Evolutionary conservation across 2,888 invertebrate genomes (phyloP).

Genomic region (Apamea monoglypha): DNA sequence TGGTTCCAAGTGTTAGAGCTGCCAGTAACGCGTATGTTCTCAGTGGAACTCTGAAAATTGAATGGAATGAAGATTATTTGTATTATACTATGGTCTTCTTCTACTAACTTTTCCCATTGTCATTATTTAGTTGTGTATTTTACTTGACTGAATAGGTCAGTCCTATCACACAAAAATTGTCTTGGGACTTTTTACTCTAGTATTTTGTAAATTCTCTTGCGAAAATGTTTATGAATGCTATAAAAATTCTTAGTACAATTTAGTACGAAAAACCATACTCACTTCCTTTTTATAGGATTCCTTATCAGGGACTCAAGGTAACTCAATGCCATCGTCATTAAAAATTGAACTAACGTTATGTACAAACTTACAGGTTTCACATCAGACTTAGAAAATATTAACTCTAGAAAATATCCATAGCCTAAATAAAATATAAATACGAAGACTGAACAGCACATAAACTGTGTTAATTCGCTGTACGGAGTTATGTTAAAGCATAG

Average conservation of each 20-base stretch:
- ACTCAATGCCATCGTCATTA: conserved; percentile 95
- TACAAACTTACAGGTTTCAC: conserved; percentile 98
- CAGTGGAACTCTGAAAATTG: conserved; percentile 94
- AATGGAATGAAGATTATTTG: neutral
- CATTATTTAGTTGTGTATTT: too few relatives aligned
- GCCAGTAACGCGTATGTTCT: conserved; percentile 95
- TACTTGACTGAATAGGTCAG: too few relatives aligned
- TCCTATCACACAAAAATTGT: too few relatives aligned
- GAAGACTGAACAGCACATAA: conserved; percentile 93
- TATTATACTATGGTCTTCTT: neutral
- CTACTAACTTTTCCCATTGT: neutral
- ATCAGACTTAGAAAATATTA: conserved; percentile 97
- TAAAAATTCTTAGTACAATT: conserved; percentile 14
- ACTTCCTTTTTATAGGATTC: conserved; percentile 91
- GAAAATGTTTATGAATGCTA: conserved; percentile 6
- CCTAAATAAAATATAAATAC: conserved; percentile 97
- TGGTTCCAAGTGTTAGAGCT: conserved; percentile 97
- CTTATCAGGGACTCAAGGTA: conserved; percentile 92
- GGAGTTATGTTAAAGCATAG: conserved; percentile 93
- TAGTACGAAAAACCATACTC: conserved; percentile 70
- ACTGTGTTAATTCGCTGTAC: conserved; percentile 92
- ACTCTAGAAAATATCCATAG: conserved; percentile 97
- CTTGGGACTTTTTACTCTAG: neutral
- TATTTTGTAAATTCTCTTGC: neutral
- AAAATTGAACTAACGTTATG: conserved; percentile 97